Evolutionary conservation across 2,888 invertebrate species (phyloP).

Genomic region (Colostygia pectinataria): DNA sequence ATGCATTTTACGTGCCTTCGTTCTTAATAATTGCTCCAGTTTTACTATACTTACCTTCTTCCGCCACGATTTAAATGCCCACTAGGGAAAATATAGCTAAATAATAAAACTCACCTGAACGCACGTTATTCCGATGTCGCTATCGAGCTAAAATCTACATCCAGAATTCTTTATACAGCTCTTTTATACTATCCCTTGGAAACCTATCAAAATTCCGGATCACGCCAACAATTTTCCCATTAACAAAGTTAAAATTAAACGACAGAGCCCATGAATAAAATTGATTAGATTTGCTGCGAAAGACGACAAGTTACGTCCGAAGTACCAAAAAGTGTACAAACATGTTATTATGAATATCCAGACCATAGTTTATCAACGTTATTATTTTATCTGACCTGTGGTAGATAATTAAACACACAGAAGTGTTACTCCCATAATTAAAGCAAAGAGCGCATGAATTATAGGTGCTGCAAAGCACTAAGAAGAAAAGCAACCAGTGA

Average conservation of each 20-base stretch:
- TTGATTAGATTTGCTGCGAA: slow-evolving; percentile 14
- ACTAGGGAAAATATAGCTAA: too few species aligned
- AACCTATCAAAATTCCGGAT: slow-evolving; percentile 9
- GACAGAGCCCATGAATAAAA: slow-evolving; percentile 17
- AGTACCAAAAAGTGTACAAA: slow-evolving; percentile 46
- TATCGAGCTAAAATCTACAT: slow-evolving; percentile 12
- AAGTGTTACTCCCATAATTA: neutral
- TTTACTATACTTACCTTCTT: too few species aligned
- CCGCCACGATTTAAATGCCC: too few species aligned
- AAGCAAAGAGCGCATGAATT: neutral
- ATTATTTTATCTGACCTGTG: slow-evolving; percentile 38
- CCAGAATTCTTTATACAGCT: slow-evolving; percentile 2
- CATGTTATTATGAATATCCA: slow-evolving; percentile 57
- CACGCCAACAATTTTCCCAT: slow-evolving; percentile 37
- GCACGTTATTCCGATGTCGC: neutral
- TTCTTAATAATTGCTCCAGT: too few species aligned
- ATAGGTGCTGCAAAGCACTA: neutral
- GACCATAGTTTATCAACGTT: slow-evolving; percentile 50
- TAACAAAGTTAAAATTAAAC: slow-evolving; percentile 35
- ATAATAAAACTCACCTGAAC: slow-evolving; percentile 3
- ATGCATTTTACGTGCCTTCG: too few species aligned
- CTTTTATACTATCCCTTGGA: slow-evolving; percentile 25
- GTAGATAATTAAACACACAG: slow-evolving; percentile 14
- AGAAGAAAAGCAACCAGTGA: neutral
- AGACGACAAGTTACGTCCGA: slow-evolving; percentile 26